A percentile compares a stretch with the other conserved stretches of the same genome.
These are phyloP conservation scores for Urocyon cinereoargenteus DNA, from an alignment of 2,797 vertebrate species.

Conservation along the genomic window DNA sequence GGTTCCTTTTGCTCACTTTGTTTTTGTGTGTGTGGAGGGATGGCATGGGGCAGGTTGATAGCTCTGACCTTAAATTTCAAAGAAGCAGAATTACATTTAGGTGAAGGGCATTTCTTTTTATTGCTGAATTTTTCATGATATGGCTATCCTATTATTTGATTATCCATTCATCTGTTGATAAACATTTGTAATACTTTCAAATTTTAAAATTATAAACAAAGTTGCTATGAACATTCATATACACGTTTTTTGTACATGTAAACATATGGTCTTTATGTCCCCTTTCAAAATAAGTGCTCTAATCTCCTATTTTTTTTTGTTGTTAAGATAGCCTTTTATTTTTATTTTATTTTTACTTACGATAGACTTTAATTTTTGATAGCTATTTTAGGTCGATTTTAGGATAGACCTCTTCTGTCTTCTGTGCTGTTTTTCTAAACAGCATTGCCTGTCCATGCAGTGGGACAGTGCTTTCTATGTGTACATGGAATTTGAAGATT, in stretches of 20 bases:
- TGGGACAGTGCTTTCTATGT: background rate
- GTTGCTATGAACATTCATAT: background rate
- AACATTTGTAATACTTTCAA: background rate
- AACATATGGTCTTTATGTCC: background rate
- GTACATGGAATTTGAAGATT: background rate
- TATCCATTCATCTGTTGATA: background rate
- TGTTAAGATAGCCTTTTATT: background rate
- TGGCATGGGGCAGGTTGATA: background rate
- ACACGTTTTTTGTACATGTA: background rate
- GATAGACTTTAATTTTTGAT: background rate
- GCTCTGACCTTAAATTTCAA: background rate
- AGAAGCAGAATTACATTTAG: background rate
- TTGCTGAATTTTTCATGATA: background rate
- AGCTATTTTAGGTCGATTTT: background rate
- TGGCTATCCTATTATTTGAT: background rate
- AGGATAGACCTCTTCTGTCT: background rate
- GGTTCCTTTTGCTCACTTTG: background rate
- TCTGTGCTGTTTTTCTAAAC: background rate
- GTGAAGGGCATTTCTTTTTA: background rate
- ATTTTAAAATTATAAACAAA: background rate
- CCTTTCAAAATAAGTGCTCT: background rate
- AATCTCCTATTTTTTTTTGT: background rate
- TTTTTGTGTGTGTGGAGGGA: background rate
- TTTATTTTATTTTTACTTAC: background rate
- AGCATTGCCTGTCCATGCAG: background rate